Evolutionary conservation across 1,140 invertebrate genomes (phyloP), one percentile per base, ranked within the genome.

Genomic region (Caenorhabditis inopinata): DNA sequence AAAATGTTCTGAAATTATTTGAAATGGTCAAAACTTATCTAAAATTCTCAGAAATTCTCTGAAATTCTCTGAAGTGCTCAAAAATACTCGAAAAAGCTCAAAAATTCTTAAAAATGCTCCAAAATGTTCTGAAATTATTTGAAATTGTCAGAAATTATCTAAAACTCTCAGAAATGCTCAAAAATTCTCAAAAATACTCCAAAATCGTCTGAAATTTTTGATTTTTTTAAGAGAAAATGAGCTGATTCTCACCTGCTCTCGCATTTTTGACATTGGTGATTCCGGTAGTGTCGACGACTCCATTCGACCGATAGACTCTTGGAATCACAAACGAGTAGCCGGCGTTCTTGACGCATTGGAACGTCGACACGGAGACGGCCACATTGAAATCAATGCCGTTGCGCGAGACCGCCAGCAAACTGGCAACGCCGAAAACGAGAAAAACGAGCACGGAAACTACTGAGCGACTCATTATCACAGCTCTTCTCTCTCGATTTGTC

Each of bases 281-380:
- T 47, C 82, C 82, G 49, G 75, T 80, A n/a, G 21, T 16, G 42
- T 83, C 82, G 21, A 46, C n/a, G 16, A 74, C 47, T 74, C 82
- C 82, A 79, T 48, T 32, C 5, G 75, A 80, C 35, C 23, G 32
- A 27, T 79, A 83, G 45, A 83, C 62, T 47, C 82, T 83, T 23
- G 74, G 83, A 49, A 83, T 83, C 79, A 79, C 84, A 82, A 83
- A 83, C 5, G 38, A 23, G 75, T 83, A 83, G 18, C 81, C 82
- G n/a, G 42, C 48, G 5, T 77, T 83, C 16, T 62, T 27, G 16
- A 83, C 42, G 48, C 82, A 83, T 32, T 79, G 21, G 78, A 83
- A 83, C 9, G 74, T 68, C 25, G 38, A 45, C 14, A 38, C 62
- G n/a, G 78, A 79, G 5, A 79, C 47, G 2, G 58, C 18, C 35